These are phyloP conservation scores for Huso huso DNA, from an alignment of 2,797 vertebrate species.

Conservation along the genomic window DNA sequence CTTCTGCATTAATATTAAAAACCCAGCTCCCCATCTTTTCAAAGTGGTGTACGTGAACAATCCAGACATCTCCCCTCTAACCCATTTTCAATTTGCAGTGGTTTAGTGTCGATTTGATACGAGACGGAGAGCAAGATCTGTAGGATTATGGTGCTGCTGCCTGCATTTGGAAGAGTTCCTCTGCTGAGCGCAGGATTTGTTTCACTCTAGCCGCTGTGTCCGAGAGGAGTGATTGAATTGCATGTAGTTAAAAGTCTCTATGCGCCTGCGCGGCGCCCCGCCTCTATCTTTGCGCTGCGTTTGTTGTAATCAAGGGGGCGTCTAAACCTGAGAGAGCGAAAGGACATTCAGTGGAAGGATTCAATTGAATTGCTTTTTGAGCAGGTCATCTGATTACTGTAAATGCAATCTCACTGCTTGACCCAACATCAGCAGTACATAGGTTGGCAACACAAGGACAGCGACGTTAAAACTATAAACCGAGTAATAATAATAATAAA, in stretches of 20 bases:
- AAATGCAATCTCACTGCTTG: too few relatives aligned
- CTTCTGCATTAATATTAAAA: slow-evolving; percentile 44
- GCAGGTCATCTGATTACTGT: too few relatives aligned
- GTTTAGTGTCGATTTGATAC: slow-evolving; percentile 30
- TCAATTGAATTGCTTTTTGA: too few relatives aligned
- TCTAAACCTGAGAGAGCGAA: too few relatives aligned
- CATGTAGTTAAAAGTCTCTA: slow-evolving; percentile 38
- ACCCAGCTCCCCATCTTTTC: slow-evolving; percentile 49
- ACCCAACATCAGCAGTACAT: too few relatives aligned
- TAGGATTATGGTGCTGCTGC: slow-evolving; percentile 35
- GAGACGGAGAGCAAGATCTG: slow-evolving; percentile 19
- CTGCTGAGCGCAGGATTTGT: slow-evolving; percentile 34
- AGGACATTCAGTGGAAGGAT: too few relatives aligned
- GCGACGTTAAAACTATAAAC: too few relatives aligned
- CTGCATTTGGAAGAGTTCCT: slow-evolving; percentile 41
- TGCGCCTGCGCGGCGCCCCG: slow-evolving; percentile 54
- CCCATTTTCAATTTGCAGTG: slow-evolving; percentile 51
- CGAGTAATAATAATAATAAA: too few relatives aligned
- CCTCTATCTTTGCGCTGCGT: slow-evolving; percentile 14
- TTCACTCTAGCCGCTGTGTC: slow-evolving; percentile 40
- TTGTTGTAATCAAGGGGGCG: background rate
- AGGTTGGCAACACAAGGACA: too few relatives aligned
- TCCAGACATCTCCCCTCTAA: slow-evolving; percentile 47
- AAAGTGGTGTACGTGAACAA: slow-evolving; percentile 52
- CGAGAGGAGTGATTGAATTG: slow-evolving; percentile 40